phyloP scores from a whole-genome alignment of 2,888 invertebrate species.

The Proisotoma minuta region DNA sequence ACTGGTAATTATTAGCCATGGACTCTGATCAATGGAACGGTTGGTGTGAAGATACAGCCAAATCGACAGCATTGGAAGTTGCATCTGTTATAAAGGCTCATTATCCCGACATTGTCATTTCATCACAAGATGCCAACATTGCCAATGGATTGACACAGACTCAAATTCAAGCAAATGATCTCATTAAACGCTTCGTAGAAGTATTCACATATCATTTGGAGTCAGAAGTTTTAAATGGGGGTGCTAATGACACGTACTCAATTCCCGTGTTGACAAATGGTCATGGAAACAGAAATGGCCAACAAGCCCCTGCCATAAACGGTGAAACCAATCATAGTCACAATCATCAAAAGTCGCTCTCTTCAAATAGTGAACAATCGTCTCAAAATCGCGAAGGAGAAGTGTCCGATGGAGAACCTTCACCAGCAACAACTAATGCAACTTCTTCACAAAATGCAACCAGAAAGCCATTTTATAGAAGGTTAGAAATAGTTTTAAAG shows the following conservation, averaged over 20 bases:
- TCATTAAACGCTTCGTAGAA: constrained; percentile 42
- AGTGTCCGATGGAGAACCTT: constrained; percentile 5
- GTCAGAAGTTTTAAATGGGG: constrained; percentile 32
- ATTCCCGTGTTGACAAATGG: constrained; percentile 1
- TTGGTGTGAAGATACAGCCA: constrained; percentile 43
- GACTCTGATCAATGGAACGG: constrained; percentile 33
- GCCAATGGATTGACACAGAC: background rate
- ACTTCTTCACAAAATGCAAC: constrained; percentile 13
- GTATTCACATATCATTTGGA: constrained; percentile 42
- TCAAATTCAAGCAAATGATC: constrained; percentile 33
- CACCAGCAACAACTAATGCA: constrained; percentile 4
- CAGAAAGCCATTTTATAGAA: constrained; percentile 46
- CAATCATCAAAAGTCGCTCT: constrained; percentile 17
- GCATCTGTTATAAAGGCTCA: constrained; percentile 32
- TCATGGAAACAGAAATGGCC: constrained; percentile 14
- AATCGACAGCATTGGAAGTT: constrained; percentile 34
- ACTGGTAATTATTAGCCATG: constrained; percentile 36
- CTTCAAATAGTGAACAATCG: constrained; percentile 34
- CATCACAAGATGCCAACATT: background rate
- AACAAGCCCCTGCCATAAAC: constrained; percentile 8
- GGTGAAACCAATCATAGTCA: constrained; percentile 19
- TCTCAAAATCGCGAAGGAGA: constrained; percentile 30
- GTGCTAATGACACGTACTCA: constrained; percentile 10
- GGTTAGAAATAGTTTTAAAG: constrained; percentile 23
- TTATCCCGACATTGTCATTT: constrained; percentile 11